Evolutionary conservation across 2,797 vertebrate species (phyloP).

Genomic region (Poeciliopsis infans): DNA sequence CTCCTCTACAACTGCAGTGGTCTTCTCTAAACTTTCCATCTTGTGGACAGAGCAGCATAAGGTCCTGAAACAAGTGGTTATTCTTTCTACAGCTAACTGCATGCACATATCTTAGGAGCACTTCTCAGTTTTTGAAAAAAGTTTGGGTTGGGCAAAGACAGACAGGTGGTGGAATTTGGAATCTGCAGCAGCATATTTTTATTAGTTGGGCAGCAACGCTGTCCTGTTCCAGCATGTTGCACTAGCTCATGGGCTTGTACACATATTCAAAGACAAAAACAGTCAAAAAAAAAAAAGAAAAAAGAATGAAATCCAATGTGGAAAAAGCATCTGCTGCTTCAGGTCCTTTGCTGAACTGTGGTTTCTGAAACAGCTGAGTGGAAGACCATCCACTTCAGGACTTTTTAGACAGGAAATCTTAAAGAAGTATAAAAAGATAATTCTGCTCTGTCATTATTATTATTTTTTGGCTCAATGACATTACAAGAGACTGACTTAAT

Average conservation of each 20-base stretch:
- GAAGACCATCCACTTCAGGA: background rate
- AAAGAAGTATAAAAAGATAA: too few species aligned
- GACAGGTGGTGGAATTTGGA: constrained; percentile 80
- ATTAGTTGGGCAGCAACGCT: constrained; percentile 76
- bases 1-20: background rate
- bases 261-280: constrained; percentile 8
- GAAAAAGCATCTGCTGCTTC: constrained; percentile 12
- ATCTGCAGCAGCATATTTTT: constrained; percentile 81
- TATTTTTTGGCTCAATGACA: too few species aligned
- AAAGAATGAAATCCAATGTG: constrained; percentile 9
- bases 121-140: constrained; percentile 23
- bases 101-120: constrained; percentile 14
- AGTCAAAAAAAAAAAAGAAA: background rate
- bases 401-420: background rate
- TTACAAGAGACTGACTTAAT: too few species aligned
- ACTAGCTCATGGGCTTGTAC: constrained; percentile 37
- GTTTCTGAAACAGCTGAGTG: background rate
- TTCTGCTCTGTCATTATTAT: too few species aligned
- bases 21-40: constrained; percentile 14
- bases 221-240: constrained; percentile 80
- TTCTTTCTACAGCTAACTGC: background rate
- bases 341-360: background rate
- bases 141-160: constrained; percentile 67
- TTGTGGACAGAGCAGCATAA: constrained; percentile 10
- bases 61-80: background rate